Percentiles rank a stretch among this genome's conserved stretches.
phyloP scores from a whole-genome alignment of 2,797 vertebrate genomes.

The Malurus splendens region DNA sequence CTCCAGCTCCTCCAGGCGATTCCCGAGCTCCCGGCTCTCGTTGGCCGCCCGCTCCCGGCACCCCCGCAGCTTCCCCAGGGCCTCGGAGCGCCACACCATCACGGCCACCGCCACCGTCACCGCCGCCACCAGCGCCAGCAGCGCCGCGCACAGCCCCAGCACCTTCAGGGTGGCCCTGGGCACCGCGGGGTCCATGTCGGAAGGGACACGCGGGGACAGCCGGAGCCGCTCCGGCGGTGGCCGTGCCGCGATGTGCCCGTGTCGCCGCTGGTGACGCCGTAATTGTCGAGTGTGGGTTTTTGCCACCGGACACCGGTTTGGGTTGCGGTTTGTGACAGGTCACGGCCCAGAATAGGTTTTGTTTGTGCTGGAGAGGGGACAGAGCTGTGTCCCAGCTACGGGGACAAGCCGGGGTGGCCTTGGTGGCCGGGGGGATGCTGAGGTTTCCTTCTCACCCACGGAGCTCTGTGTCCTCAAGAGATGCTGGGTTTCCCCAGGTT shows the following conservation, averaged over 20 bases:
- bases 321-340: not conserved
- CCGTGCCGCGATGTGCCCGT: not conserved
- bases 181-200: slow-evolving; percentile 4
- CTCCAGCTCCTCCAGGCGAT: not conserved
- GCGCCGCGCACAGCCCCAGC: not conserved
- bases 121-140: slow-evolving; percentile 31
- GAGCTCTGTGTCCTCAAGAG: no score
- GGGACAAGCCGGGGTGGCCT: accelerated
- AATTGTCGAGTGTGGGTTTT: not conserved
- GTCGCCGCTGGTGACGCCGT: accelerated
- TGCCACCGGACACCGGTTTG: not conserved
- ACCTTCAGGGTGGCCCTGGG: slow-evolving; percentile 30
- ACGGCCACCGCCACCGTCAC: slow-evolving; percentile 11
- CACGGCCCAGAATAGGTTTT: not conserved
- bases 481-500: no score
- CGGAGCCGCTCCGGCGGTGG: not conserved
- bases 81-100: slow-evolving; percentile 12
- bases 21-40: slow-evolving; percentile 4
- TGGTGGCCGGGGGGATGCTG: no score
- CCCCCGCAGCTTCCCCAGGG: not conserved
- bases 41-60: slow-evolving; percentile 13
- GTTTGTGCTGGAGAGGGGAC: not conserved
- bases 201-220: not conserved
- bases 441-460: no score
- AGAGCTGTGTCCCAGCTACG: not conserved